Base-by-base conservation (phyloP, 2,888 invertebrate genomes). In the Aphelenchoides bicaudatus region DNA sequence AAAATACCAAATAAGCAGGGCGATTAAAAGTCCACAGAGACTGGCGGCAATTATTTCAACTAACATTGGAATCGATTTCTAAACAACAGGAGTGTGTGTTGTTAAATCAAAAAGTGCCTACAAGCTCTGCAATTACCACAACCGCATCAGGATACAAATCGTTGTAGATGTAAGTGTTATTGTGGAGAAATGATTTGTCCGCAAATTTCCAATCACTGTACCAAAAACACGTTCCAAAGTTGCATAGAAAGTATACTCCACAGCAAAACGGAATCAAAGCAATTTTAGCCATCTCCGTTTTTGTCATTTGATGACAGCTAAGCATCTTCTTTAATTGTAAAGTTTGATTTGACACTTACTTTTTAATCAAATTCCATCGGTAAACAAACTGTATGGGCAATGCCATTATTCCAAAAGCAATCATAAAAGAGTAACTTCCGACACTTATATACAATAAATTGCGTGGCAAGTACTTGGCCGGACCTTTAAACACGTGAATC, bases 41-140 rank as follows among this genome's bases (percentile, higher is more conserved):
- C 16, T 43, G 10, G 43, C 16, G 8, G 25, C 43, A 43, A 43
- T 19, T 6, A 25, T 43, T n/a, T 21, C 25, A 19, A 43, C 23
- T 10, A 43, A 21, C 43, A 43, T 19, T 25, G 10, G 43, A 19
- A 10, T 6, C 43, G 23, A 43, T 6, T 43, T 21, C 43, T n/a
- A n/a, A n/a, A n/a, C n/a, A n/a, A n/a, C n/a, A n/a, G n/a, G n/a
- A n/a, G n/a, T n/a, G n/a, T n/a, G n/a, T n/a, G n/a, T n/a, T n/a
- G n/a, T n/a, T n/a, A n/a, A n/a, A n/a, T n/a, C n/a, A n/a, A n/a
- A n/a, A n/a, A n/a, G n/a, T n/a, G n/a, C n/a, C 21, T 8, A 43
- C 43, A 19, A 43, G 43, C 43, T 43, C 43, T 6, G 21, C 43
- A n/a, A 43, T 43, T 6, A 43, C 43, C 16, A 43, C 23, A 8